Percentiles rank a stretch among this genome's conserved stretches.
These are phyloP conservation scores for Garra rufa DNA, from an alignment of 2,113 vertebrate genomes.

Conservation along the genomic window DNA sequence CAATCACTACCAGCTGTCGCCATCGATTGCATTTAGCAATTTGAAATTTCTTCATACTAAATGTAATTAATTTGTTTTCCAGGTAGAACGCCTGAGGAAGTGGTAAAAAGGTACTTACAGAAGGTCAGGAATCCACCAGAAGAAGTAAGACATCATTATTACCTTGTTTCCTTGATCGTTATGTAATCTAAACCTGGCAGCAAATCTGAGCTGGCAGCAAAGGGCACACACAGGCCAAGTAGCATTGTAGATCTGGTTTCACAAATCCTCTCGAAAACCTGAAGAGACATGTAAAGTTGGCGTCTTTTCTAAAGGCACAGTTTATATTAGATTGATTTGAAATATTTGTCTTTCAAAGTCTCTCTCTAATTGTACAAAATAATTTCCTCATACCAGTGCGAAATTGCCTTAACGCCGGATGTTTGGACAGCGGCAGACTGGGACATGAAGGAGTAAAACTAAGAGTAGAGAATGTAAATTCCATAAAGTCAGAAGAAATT, in stretches of 20 bases:
- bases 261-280: not conserved
- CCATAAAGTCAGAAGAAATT: too few relatives aligned
- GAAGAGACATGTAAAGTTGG: not conserved
- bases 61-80: slow-evolving; percentile 24
- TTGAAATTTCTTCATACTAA: not conserved
- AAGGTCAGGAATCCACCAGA: slow-evolving; percentile 89
- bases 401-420: too few relatives aligned
- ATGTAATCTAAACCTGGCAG: not conserved
- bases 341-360: not conserved
- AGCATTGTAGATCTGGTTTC: not conserved
- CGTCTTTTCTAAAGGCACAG: not conserved
- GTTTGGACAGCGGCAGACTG: too few relatives aligned
- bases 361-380: not conserved
- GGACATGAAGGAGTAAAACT: too few relatives aligned
- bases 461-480: too few relatives aligned
- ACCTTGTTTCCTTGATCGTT: not conserved
- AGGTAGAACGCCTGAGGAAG: slow-evolving; percentile 93
- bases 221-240: not conserved
- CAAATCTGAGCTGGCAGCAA: not conserved
- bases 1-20: not conserved
- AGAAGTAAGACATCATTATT: slow-evolving; percentile 77
- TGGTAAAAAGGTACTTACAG: slow-evolving; percentile 91
- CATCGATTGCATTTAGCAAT: not conserved
- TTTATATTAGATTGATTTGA: not conserved
- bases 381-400: too few relatives aligned